Evolutionary conservation across 2,888 invertebrate species (phyloP).

Genomic region (Agrochola lychnidis): DNA sequence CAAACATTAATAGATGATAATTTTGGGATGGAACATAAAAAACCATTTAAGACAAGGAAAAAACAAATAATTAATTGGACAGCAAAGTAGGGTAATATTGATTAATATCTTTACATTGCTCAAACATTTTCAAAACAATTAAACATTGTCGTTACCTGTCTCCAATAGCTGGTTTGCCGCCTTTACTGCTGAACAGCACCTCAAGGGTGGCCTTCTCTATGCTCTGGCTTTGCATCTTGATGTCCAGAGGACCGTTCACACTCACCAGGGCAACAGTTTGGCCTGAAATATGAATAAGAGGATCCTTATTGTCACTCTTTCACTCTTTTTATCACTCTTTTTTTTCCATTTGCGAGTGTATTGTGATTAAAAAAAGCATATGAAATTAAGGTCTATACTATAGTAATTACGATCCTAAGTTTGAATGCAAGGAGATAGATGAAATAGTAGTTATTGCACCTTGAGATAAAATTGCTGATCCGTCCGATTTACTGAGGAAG

Average conservation of each 20-base stretch:
- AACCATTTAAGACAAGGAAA: too few relatives aligned
- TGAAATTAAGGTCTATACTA: not conserved
- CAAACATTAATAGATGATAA: too few relatives aligned
- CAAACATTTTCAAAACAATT: not conserved
- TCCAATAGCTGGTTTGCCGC: conserved; percentile 92
- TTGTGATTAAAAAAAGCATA: not conserved
- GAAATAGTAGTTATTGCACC: conserved; percentile 87
- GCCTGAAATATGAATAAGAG: conserved; percentile 88
- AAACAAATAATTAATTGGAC: too few relatives aligned
- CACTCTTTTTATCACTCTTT: too few relatives aligned
- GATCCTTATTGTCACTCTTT: not conserved
- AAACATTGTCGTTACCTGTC: conserved; percentile 77
- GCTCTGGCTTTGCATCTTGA: conserved; percentile 93
- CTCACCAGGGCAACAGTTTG: conserved; percentile 94
- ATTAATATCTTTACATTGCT: not conserved
- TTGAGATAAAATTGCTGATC: conserved; percentile 94
- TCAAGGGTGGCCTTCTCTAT: conserved; percentile 95
- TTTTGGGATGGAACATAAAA: too few relatives aligned
- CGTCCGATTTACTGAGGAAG: conserved; percentile 94
- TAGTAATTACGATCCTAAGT: not conserved
- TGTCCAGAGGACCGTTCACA: conserved; percentile 96
- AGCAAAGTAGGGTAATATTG: too few relatives aligned
- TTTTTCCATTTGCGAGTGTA: not conserved
- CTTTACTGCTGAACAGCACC: conserved; percentile 94
- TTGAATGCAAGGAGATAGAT: not conserved